These are phyloP conservation scores for Rutpela maculata DNA, from an alignment of 2,888 invertebrate genomes.

Conservation along the genomic window DNA sequence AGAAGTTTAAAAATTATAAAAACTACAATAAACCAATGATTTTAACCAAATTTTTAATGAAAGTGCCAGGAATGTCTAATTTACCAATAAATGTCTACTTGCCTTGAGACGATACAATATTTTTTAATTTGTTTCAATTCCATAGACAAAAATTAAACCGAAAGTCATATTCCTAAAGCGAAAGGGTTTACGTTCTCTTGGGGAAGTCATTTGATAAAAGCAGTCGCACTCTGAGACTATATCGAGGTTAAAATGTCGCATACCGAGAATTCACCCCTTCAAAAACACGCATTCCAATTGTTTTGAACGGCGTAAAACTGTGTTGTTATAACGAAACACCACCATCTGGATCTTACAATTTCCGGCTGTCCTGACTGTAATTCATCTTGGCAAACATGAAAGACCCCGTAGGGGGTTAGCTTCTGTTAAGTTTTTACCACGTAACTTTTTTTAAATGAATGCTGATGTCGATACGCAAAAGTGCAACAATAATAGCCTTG, in stretches of 20 bases:
- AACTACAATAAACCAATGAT: no score
- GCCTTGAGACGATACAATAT: no score
- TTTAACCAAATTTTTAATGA: no score
- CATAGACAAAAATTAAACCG: no score
- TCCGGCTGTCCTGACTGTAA: constrained; percentile 7
- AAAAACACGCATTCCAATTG: background rate
- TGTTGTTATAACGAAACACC: background rate
- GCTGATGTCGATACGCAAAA: background rate
- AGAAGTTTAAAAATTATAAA: no score
- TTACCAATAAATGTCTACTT: no score
- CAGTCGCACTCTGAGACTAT: background rate
- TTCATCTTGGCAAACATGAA: constrained; percentile 8
- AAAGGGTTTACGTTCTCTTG: background rate
- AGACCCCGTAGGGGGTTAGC: background rate
- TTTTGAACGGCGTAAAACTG: constrained; percentile 12
- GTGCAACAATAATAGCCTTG: no score
- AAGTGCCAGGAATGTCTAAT: no score
- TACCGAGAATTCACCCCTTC: constrained; percentile 2
- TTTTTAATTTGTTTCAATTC: no score
- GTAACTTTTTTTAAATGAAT: background rate
- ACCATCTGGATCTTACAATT: constrained; percentile 18
- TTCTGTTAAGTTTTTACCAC: background rate
- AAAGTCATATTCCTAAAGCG: background rate
- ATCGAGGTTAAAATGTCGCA: constrained; percentile 15
- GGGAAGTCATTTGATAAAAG: background rate